Evolutionary conservation across 2,888 invertebrate species (phyloP).

Genomic region (Polydesmus complanatus): DNA sequence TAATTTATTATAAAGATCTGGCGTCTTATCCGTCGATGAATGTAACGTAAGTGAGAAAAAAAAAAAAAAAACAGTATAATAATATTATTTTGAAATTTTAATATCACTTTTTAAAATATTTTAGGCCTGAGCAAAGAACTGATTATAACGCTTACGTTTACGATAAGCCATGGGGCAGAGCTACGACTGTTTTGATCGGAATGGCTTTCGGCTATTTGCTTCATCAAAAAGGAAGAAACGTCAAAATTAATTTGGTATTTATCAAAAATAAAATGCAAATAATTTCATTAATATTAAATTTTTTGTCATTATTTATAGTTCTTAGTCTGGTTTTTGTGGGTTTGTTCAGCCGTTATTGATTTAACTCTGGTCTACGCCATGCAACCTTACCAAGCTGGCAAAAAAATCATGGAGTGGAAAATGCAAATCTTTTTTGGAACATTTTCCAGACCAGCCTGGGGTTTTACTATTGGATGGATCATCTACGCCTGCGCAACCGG

Average conservation of each 20-base stretch:
- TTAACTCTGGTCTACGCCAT: slow-evolving; percentile 5
- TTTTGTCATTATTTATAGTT: not conserved
- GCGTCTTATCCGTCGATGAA: slow-evolving; percentile 7
- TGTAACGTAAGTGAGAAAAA: slow-evolving; percentile 1
- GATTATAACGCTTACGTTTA: not conserved
- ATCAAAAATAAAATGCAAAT: not conserved
- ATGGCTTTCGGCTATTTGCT: slow-evolving; percentile 7
- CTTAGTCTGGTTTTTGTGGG: slow-evolving; percentile 1
- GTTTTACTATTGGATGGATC: slow-evolving; percentile 8
- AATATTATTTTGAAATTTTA: too few relatives aligned
- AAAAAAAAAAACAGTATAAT: too few relatives aligned
- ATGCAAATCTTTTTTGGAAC: slow-evolving; percentile 8
- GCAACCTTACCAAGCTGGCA: not conserved
- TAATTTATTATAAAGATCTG: slow-evolving; percentile 1
- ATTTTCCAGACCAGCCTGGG: slow-evolving; percentile 9
- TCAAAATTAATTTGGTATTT: not conserved
- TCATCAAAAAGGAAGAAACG: not conserved
- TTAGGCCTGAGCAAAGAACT: not conserved
- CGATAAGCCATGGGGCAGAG: slow-evolving; percentile 10
- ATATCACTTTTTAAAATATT: not conserved
- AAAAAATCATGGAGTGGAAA: not conserved
- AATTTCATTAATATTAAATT: not conserved
- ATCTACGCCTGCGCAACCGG: slow-evolving; percentile 12
- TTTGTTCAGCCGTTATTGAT: not conserved
- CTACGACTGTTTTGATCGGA: slow-evolving; percentile 4